Evolutionary conservation across 1,140 invertebrate species (phyloP).

Genomic region (Lordiphosa collinella): DNA sequence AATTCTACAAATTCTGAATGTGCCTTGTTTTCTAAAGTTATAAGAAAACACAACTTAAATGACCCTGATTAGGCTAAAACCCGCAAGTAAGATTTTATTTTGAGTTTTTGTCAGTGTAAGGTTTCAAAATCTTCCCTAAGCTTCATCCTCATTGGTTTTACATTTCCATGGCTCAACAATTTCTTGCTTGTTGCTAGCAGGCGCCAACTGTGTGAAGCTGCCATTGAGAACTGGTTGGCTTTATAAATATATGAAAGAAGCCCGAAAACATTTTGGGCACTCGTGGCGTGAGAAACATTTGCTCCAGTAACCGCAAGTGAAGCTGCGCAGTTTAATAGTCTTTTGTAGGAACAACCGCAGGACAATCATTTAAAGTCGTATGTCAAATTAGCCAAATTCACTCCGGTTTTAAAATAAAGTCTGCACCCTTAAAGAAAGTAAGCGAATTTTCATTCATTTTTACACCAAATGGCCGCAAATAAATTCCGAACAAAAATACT

Average conservation of each 20-base stretch:
- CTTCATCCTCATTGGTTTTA: slow-evolving; percentile 3
- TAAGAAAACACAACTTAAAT: too few species aligned
- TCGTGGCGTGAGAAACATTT: slow-evolving; percentile 37
- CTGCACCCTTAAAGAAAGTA: slow-evolving; percentile 12
- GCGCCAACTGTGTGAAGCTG: slow-evolving; percentile 9
- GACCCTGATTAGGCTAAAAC: too few species aligned
- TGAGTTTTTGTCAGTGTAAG: not conserved
- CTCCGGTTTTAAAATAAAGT: not conserved
- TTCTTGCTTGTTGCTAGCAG: slow-evolving; percentile 49
- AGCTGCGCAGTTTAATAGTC: slow-evolving; percentile 19
- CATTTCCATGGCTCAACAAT: slow-evolving; percentile 36
- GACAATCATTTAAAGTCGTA: slow-evolving; percentile 17
- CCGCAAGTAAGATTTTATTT: too few species aligned
- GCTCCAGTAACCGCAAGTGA: slow-evolving; percentile 20
- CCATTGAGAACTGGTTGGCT: not conserved
- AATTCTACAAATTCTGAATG: too few species aligned
- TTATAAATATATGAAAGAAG: slow-evolving; percentile 14
- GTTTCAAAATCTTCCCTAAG: slow-evolving; percentile 15
- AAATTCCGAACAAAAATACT: slow-evolving; percentile 43
- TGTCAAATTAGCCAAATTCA: slow-evolving; percentile 16
- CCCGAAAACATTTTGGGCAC: slow-evolving; percentile 35
- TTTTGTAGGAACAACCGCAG: not conserved
- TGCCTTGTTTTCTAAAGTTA: too few species aligned
- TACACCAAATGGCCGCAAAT: slow-evolving; percentile 53
- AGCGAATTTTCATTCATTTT: slow-evolving; percentile 20